Conservation (phyloP, 2,888 invertebrate genomes). For the Altica lythri region DNA sequence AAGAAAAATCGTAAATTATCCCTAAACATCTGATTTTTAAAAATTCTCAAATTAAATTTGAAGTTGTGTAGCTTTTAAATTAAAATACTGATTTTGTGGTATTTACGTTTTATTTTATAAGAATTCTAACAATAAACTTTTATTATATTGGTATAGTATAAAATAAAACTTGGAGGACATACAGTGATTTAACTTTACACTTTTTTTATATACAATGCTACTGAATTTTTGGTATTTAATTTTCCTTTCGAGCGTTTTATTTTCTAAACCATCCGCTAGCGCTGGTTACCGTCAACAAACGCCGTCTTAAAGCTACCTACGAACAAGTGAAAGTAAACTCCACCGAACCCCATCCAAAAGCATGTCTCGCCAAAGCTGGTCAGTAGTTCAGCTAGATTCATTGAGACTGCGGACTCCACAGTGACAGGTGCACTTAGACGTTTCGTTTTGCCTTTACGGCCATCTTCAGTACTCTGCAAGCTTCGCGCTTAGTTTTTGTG, state of each 20-base stretch:
- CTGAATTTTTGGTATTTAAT: background rate
- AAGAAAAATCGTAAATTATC: too few species aligned
- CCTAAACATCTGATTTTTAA: too few species aligned
- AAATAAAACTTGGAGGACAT: too few species aligned
- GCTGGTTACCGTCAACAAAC: background rate
- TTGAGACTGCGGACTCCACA: conserved; percentile 45
- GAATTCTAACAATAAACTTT: too few species aligned
- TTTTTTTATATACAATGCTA: too few species aligned
- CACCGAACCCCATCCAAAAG: conserved; percentile 41
- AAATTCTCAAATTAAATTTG: too few species aligned
- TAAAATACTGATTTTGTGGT: too few species aligned
- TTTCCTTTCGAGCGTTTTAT: background rate
- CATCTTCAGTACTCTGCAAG: conserved; percentile 14
- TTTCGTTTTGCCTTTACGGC: conserved; percentile 14
- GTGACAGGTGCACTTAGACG: conserved; percentile 44
- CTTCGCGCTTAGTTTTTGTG: conserved; percentile 1
- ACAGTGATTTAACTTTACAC: too few species aligned
- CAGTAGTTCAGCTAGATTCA: conserved; percentile 55
- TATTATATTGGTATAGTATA: too few species aligned
- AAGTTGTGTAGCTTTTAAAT: too few species aligned
- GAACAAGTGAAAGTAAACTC: conserved; percentile 44
- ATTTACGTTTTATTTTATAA: too few species aligned
- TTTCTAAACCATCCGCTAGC: background rate
- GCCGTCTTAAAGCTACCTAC: conserved; percentile 30
- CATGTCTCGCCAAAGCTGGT: conserved; percentile 48